These are phyloP conservation scores for Falco biarmicus DNA, from an alignment of 2,797 vertebrate genomes.

Conservation along the genomic window DNA sequence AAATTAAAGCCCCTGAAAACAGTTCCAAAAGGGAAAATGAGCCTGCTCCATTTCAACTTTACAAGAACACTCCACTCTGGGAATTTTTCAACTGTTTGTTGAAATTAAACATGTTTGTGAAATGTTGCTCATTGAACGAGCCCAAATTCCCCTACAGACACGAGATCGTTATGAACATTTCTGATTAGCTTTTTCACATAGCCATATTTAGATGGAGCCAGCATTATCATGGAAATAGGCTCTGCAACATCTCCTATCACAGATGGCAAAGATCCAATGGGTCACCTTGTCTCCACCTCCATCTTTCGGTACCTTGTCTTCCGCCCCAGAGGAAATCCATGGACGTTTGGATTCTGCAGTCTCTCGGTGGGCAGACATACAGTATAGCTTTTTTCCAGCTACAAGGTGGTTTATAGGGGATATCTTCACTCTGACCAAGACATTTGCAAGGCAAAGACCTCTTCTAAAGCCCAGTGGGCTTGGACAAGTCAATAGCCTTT, in stretches of 20 bases:
- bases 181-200: not conserved
- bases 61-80: not conserved
- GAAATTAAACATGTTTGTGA: not conserved
- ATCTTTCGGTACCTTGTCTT: not conserved
- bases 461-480: not conserved
- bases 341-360: not conserved
- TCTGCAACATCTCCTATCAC: not conserved
- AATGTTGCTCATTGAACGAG: not conserved
- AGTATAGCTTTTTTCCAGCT: not conserved
- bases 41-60: not conserved
- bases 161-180: not conserved
- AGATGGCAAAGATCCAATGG: not conserved
- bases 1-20: not conserved
- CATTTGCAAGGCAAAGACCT: not conserved
- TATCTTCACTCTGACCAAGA: not conserved
- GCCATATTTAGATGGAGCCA: not conserved
- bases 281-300: not conserved
- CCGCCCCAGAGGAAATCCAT: not conserved
- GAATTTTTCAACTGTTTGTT: not conserved
- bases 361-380: not conserved
- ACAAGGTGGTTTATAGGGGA: not conserved
- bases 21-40: not conserved
- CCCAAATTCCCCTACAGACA: not conserved
- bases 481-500: not conserved
- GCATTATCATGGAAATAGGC: not conserved